Evolutionary conservation across 2,888 invertebrate genomes (phyloP).

Genomic region (Himalopsyche tibetana): DNA sequence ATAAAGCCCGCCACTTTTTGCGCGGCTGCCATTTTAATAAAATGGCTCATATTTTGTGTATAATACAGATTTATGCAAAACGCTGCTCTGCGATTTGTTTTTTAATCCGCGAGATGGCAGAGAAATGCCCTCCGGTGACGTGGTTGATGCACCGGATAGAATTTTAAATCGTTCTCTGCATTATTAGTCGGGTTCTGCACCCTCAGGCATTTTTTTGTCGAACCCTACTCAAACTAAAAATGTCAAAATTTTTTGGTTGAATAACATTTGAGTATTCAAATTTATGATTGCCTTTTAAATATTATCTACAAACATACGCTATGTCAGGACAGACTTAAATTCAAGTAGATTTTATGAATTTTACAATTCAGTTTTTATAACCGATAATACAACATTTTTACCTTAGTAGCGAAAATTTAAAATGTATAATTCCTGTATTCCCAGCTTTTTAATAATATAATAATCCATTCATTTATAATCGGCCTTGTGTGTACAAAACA

Average conservation of each 20-base stretch:
- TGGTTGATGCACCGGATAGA: constrained; percentile 56
- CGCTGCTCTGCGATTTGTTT: constrained; percentile 64
- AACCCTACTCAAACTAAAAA: constrained; percentile 17
- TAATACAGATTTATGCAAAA: constrained; percentile 65
- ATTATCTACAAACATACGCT: background rate
- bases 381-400: too few species aligned
- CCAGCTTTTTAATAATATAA: too few species aligned
- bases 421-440: too few species aligned
- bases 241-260: constrained; percentile 17
- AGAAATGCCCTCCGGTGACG: constrained; percentile 51
- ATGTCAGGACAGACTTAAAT: too few species aligned
- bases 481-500: too few species aligned
- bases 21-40: constrained; percentile 57
- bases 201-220: constrained; percentile 47
- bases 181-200: constrained; percentile 62
- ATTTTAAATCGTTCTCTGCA: constrained; percentile 64
- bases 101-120: constrained; percentile 61
- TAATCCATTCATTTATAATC: too few species aligned
- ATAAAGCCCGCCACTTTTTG: constrained; percentile 38
- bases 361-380: too few species aligned
- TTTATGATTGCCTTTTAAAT: background rate
- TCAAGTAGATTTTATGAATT: too few species aligned
- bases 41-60: constrained; percentile 54
- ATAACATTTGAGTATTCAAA: constrained; percentile 6
- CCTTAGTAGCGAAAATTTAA: too few species aligned